Base-by-base conservation (phyloP, 1,140 invertebrate species). In the Onthophagus taurus region DNA sequence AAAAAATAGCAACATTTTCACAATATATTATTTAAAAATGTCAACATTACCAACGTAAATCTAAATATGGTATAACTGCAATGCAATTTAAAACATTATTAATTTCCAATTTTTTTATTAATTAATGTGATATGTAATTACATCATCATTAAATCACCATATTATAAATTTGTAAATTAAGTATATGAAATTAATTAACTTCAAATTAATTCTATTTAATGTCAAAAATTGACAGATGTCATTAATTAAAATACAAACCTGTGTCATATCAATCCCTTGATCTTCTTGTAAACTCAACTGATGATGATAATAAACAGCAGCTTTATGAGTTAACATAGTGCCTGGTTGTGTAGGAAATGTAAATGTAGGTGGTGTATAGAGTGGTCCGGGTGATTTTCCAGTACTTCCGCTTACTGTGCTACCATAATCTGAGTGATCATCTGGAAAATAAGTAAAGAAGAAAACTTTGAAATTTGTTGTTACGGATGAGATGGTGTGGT, bases 241-340 rank as follows among this genome's bases (percentile, higher is more conserved):
- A 34, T 9, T 14, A 34, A 9, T 34, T 7, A 11, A 13, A 19
- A 11, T 14, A 45, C 45, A 51, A 56, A 78, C 76, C 71, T 83
- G 81, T 43, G 78, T 81, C 69, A 80, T 74, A 65, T 80, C 78
- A 50, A 80, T 81, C 42, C 78, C 78, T 61, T 81, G 78, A 55
- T 81, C 78, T 52, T 81, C 78, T 50, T 81, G 80, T 36, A 83
- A 66, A 41, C 79, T 80, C 44, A 81, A 65, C 61, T 83, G 81
- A 51, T 83, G 80, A 51, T 83, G 79, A 59, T 83, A 83, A 59
- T 80, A 81, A 0, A 81, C 77, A 0, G 80, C 76, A 1, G 77
- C 76, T 54, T 81, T 81, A 54, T 79, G 77, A 6, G 77, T 80
- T 38, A 79, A 68, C 1, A 77, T 75, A 51, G 76, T 66, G 4